Evolutionary conservation across 1,140 invertebrate species (phyloP).

Genomic region (Scaptomyza graminum): DNA sequence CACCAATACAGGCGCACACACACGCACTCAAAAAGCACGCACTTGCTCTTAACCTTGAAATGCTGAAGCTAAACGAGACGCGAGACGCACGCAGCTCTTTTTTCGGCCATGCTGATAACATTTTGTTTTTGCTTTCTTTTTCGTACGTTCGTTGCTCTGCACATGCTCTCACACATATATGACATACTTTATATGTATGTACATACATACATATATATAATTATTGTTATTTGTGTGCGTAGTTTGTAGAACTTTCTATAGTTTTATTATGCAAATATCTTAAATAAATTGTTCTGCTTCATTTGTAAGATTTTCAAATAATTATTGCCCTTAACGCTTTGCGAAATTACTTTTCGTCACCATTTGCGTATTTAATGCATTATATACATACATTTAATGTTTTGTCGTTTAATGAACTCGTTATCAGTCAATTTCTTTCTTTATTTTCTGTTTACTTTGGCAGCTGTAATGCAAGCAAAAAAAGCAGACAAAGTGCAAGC

Average conservation of each 20-base stretch:
- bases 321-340: not conserved
- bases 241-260: constrained; percentile 40
- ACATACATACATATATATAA: not conserved
- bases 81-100: constrained; percentile 47
- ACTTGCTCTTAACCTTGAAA: constrained; percentile 81
- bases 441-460: constrained; percentile 40
- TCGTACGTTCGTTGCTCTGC: constrained; percentile 45
- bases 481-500: constrained; percentile 37
- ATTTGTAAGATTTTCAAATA: constrained; percentile 4
- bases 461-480: constrained; percentile 53
- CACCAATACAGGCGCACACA: constrained; percentile 21
- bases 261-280: constrained; percentile 46
- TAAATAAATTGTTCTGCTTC: constrained; percentile 19
- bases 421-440: constrained; percentile 49
- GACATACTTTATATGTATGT: no score
- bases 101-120: constrained; percentile 66
- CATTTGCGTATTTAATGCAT: constrained; percentile 24
- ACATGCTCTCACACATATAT: constrained; percentile 36
- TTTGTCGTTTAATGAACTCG: constrained; percentile 67
- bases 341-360: constrained; percentile 6
- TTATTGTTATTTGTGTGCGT: constrained; percentile 29
- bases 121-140: constrained; percentile 53
- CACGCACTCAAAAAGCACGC: constrained; percentile 51
- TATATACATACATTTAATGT: constrained; percentile 15
- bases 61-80: constrained; percentile 50